A percentile compares a stretch with the other conserved stretches of the same genome.
phyloP scores from a whole-genome alignment of 2,888 invertebrate species.

The Sialis lutaria region DNA sequence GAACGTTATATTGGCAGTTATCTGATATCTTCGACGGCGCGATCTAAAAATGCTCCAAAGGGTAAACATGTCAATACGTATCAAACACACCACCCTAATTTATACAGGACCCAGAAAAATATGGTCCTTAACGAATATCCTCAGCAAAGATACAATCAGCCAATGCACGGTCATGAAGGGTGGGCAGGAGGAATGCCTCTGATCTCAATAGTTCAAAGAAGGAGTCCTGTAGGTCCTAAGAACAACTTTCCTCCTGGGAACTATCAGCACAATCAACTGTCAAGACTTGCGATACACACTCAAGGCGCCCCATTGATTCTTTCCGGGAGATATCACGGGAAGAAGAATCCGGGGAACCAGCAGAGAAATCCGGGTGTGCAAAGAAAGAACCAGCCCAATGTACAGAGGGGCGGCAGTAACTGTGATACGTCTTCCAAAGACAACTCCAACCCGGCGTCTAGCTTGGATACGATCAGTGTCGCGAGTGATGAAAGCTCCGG shows the following conservation, averaged over 20 bases:
- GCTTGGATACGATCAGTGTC: slow-evolving; percentile 52
- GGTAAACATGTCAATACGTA: slow-evolving; percentile 12
- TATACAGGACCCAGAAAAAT: slow-evolving; percentile 8
- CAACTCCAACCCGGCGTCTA: slow-evolving; percentile 28
- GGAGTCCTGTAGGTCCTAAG: slow-evolving; percentile 13
- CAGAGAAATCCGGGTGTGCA: neutral
- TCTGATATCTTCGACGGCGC: slow-evolving; percentile 30
- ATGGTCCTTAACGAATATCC: slow-evolving; percentile 4
- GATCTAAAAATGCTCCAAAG: slow-evolving; percentile 13
- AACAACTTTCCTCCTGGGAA: neutral
- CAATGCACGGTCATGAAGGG: slow-evolving; percentile 27
- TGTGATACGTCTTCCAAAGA: slow-evolving; percentile 17
- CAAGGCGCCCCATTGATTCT: slow-evolving; percentile 74
- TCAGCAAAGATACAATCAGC: slow-evolving; percentile 5
- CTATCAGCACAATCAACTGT: slow-evolving; percentile 34
- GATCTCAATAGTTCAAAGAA: slow-evolving; percentile 52
- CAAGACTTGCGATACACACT: slow-evolving; percentile 64
- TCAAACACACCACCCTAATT: slow-evolving; percentile 7
- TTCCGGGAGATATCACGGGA: slow-evolving; percentile 37
- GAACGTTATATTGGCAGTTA: slow-evolving; percentile 47
- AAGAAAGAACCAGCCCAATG: neutral
- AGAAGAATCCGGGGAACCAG: slow-evolving; percentile 6
- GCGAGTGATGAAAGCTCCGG: slow-evolving; percentile 64
- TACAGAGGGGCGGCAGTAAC: neutral
- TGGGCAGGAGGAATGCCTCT: slow-evolving; percentile 65